phyloP scores from a whole-genome alignment of 2,113 vertebrate genomes.

The Callipepla californica region DNA sequence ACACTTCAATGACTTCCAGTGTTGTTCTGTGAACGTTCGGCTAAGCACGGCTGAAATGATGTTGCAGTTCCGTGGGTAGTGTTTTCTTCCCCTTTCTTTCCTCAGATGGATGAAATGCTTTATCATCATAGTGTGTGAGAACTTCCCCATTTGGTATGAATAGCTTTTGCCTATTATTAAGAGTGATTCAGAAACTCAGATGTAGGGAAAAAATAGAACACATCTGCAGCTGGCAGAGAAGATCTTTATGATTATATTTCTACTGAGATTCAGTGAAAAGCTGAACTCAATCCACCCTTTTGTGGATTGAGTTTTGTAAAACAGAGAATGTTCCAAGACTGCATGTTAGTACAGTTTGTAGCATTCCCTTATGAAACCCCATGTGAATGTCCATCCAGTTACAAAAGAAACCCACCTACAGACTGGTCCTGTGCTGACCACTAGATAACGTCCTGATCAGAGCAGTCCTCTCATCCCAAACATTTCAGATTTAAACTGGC shows the following conservation, averaged over 20 bases:
- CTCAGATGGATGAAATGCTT: constrained; percentile 63
- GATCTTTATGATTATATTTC: neutral
- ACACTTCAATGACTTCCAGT: constrained; percentile 51
- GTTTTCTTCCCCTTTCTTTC: neutral
- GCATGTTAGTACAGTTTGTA: neutral
- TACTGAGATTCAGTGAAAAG: constrained; percentile 23
- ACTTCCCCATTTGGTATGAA: constrained; percentile 69
- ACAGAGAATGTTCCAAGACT: neutral
- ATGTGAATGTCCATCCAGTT: constrained; percentile 51
- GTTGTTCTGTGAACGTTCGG: constrained; percentile 60
- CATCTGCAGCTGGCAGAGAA: constrained; percentile 47
- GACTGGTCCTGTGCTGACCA: neutral
- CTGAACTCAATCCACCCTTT: neutral
- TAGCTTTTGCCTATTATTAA: constrained; percentile 73
- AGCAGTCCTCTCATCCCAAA: neutral
- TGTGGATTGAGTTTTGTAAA: neutral
- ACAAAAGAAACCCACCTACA: constrained; percentile 57
- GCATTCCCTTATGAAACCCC: neutral
- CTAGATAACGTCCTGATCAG: neutral
- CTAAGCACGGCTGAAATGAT: constrained; percentile 36
- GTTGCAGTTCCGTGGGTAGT: constrained; percentile 55
- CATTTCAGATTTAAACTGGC: neutral
- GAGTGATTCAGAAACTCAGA: constrained; percentile 71
- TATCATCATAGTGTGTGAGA: constrained; percentile 64
- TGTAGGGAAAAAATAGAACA: constrained; percentile 52